Conservation (phyloP, 2,888 invertebrate species). For the Electrophaes corylata region DNA sequence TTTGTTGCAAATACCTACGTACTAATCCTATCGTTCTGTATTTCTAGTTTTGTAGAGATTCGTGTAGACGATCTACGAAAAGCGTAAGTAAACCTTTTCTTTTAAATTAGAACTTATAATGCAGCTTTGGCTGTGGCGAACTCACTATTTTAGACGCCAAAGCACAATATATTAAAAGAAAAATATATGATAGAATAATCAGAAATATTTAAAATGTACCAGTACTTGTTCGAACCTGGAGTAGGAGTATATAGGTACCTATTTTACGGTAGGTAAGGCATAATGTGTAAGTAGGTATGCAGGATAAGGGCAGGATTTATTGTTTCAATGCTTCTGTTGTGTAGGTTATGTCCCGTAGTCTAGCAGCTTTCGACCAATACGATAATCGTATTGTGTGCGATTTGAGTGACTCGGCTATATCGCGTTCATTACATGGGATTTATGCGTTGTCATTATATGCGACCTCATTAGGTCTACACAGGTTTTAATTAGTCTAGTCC, state of each 20-base stretch:
- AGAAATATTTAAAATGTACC: not conserved
- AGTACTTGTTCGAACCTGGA: not conserved
- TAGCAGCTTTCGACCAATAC: slow-evolving; percentile 67
- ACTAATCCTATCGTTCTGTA: too few species aligned
- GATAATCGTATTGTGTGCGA: slow-evolving; percentile 80
- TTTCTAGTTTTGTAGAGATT: not conserved
- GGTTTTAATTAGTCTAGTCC: slow-evolving; percentile 73
- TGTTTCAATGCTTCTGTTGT: slow-evolving; percentile 49
- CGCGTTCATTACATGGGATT: slow-evolving; percentile 78
- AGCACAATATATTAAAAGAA: not conserved
- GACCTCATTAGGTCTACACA: slow-evolving; percentile 73
- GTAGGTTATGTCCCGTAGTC: slow-evolving; percentile 47
- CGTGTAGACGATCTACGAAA: slow-evolving; percentile 21
- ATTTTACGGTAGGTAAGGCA: not conserved
- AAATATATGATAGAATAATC: not conserved
- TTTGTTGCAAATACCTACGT: too few species aligned
- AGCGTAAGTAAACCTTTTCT: slow-evolving; percentile 14
- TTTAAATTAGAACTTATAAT: not conserved
- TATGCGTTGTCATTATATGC: slow-evolving; percentile 77
- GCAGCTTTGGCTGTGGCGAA: not conserved
- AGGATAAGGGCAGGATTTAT: slow-evolving; percentile 22
- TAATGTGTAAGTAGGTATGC: not conserved
- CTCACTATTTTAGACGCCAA: not conserved
- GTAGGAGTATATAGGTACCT: not conserved
- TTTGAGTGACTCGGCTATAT: slow-evolving; percentile 77